These are phyloP conservation scores for Dreissena rostriformis DNA, from an alignment of 1,140 invertebrate species.

Conservation along the genomic window DNA sequence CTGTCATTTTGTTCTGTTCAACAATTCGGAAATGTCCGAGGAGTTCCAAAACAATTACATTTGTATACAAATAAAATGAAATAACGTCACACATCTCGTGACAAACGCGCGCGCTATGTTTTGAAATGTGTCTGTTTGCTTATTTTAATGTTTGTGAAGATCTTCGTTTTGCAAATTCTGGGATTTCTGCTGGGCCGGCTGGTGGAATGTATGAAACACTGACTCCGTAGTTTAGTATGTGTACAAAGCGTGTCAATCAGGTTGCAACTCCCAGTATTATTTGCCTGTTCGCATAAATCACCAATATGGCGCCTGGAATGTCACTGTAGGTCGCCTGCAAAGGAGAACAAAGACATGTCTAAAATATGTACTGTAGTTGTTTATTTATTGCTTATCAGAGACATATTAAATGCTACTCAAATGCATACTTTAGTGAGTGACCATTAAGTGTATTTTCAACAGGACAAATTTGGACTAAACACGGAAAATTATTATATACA, in stretches of 20 bases:
- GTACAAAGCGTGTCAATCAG: conserved; percentile 1
- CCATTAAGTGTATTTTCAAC: too few relatives aligned
- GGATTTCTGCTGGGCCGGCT: conserved; percentile 27
- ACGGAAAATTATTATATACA: too few relatives aligned
- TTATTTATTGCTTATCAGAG: too few relatives aligned
- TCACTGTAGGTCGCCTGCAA: conserved; percentile 50
- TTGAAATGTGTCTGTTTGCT: background rate
- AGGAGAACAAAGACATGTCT: background rate
- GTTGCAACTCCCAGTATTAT: background rate
- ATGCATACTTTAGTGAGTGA: too few relatives aligned
- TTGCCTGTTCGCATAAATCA: conserved; percentile 5
- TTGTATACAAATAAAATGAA: conserved; percentile 1
- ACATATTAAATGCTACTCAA: too few relatives aligned
- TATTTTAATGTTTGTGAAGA: background rate
- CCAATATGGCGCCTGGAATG: conserved; percentile 53
- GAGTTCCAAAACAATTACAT: background rate
- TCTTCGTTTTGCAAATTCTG: background rate
- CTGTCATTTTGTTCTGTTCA: background rate
- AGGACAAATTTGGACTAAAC: too few relatives aligned
- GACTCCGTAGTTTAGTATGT: conserved; percentile 29
- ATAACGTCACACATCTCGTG: background rate
- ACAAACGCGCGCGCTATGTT: background rate
- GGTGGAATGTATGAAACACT: conserved; percentile 24
- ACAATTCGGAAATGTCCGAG: background rate
- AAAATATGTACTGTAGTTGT: too few relatives aligned